These are phyloP conservation scores for Botia almorhae DNA, from an alignment of 2,797 vertebrate genomes.

Conservation along the genomic window DNA sequence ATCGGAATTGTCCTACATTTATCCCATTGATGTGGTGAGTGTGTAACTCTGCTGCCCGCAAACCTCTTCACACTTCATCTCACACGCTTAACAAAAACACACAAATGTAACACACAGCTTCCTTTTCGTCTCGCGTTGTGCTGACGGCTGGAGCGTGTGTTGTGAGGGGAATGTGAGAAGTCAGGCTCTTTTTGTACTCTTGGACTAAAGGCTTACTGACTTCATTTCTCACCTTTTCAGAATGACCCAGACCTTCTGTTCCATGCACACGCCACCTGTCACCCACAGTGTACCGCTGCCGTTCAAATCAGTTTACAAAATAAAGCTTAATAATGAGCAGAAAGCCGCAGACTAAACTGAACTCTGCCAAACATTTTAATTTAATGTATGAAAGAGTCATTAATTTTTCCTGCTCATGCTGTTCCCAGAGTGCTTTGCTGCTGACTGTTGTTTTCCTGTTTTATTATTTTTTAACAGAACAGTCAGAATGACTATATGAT, in stretches of 20 bases:
- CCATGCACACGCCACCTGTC: neutral
- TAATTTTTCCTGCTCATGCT: neutral
- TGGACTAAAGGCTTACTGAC: constrained; percentile 6
- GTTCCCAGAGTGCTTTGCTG: neutral
- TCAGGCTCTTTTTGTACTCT: constrained; percentile 7
- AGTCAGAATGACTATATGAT: constrained; percentile 95
- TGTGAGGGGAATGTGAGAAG: constrained; percentile 28
- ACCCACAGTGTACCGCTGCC: neutral
- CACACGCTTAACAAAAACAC: constrained; percentile 5
- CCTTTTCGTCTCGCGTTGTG: neutral
- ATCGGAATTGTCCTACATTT: constrained; percentile 96
- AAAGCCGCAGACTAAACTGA: constrained; percentile 22
- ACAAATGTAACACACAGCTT: constrained; percentile 3
- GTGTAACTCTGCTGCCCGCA: constrained; percentile 18
- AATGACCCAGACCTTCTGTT: constrained; percentile 13
- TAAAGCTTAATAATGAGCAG: constrained; percentile 18
- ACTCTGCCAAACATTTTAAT: constrained; percentile 15
- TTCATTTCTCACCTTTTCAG: constrained; percentile 27
- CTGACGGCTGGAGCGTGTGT: constrained; percentile 14
- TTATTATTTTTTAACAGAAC: constrained; percentile 78
- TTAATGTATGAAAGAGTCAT: constrained; percentile 3
- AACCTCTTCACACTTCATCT: constrained; percentile 16
- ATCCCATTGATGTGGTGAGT: constrained; percentile 93
- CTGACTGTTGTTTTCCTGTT: constrained; percentile 2
- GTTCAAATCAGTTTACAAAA: constrained; percentile 43